Evolutionary conservation across 2,888 invertebrate species (phyloP), one percentile per base, ranked within the genome.

Genomic region (Lasius platythorax): DNA sequence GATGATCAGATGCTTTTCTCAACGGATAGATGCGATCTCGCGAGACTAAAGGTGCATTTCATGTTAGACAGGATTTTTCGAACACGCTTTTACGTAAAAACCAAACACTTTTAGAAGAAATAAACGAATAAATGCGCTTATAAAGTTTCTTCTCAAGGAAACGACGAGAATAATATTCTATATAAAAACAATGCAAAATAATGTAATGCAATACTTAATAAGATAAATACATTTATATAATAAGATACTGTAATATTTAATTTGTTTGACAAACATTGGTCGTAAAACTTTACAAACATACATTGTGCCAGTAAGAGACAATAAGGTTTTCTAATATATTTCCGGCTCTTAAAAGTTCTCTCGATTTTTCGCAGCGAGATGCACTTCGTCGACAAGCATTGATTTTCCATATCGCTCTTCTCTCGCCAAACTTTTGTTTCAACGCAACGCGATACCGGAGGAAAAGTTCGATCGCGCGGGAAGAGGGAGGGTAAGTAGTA

Each of bases 351-450:
- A 64, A 68, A 64, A 68, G 28, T 61, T 66, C 12, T 68, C 50
- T 56, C 18, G 79, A 79, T 70, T 56, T 70, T n/a, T 79, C 70
- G n/a, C 37, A 46, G 4, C 6, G 50, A 37, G 37, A 68, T 67
- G 67, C 61, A 76, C 67, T 87, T 85, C 82, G 78, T 85, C 68
- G 67, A 81, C 61, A n/a, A 50, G 73, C 79, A 89, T 89, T 88
- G 89, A 89, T 89, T 89, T 85, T 83, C 88, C 88, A 87, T 87
- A 88, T 86, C 78, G 33, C 33, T 43, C 67, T 68, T n/a, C 33
- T 40, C 37, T 75, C 56, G 18, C 43, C 63, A 46, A 85, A 88
- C 85, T 87, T 89, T 88, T 89, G 78, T 88, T 88, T 86, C 68
- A 84, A 63, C 75, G 53, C 56, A 68, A 63, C 85, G 43, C 83